phyloP scores from a whole-genome alignment of 2,888 invertebrate species.

The Leptopilina drosophilae region DNA sequence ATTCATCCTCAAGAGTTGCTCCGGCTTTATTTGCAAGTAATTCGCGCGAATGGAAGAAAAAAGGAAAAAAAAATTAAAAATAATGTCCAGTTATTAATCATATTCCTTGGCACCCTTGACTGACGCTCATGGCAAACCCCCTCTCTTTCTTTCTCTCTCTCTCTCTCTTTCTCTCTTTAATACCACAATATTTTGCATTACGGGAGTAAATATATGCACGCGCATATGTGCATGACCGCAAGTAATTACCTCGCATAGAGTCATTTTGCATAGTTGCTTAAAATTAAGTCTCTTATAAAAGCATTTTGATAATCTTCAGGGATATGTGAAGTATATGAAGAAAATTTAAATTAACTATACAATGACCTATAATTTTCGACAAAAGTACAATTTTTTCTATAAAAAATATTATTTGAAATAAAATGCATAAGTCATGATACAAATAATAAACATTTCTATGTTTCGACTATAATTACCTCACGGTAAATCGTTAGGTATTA shows the following conservation, averaged over 20 bases:
- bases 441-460: too few relatives aligned
- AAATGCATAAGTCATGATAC: neutral
- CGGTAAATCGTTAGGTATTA: too few relatives aligned
- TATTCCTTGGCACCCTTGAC: constrained; percentile 54
- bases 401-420: neutral
- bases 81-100: constrained; percentile 75
- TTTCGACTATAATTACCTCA: too few relatives aligned
- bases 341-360: neutral
- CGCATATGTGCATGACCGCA: constrained; percentile 57
- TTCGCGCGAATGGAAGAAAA: constrained; percentile 63
- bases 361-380: neutral
- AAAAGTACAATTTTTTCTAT: neutral
- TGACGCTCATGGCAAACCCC: constrained; percentile 51
- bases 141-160: neutral
- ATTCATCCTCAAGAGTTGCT: neutral
- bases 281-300: constrained; percentile 48
- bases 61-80: constrained; percentile 69
- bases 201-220: constrained; percentile 61
- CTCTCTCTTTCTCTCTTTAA: constrained; percentile 40
- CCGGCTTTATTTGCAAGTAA: constrained; percentile 71
- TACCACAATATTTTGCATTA: constrained; percentile 53
- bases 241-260: constrained; percentile 58
- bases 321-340: neutral
- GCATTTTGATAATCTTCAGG: constrained; percentile 1
- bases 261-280: constrained; percentile 51